Evolutionary conservation across 2,888 invertebrate species (phyloP).

Genomic region (Drosophila parthenogenetica): DNA sequence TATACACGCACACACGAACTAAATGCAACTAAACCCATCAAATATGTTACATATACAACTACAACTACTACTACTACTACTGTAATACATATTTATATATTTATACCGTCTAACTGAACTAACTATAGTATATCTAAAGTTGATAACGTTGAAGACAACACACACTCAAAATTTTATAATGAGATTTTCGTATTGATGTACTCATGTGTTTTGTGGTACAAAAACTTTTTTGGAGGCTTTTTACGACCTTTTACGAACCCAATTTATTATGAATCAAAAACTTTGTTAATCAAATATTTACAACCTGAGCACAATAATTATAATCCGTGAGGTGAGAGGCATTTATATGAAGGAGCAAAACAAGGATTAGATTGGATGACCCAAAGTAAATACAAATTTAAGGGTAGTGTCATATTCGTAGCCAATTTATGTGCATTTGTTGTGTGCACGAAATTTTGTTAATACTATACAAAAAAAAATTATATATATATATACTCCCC

Average conservation of each 20-base stretch:
- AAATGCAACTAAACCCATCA: constrained; percentile 60
- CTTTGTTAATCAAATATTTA: constrained; percentile 58
- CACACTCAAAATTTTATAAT: constrained; percentile 60
- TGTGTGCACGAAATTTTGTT: constrained; percentile 56
- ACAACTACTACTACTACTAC: no score
- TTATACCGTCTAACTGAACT: constrained; percentile 46
- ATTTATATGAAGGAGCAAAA: constrained; percentile 35
- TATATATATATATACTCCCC: constrained; percentile 30
- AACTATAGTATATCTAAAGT: constrained; percentile 26
- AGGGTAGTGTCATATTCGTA: constrained; percentile 65
- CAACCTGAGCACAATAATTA: constrained; percentile 30
- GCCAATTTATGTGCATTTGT: constrained; percentile 62
- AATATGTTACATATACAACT: constrained; percentile 28
- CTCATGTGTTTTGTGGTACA: constrained; percentile 72
- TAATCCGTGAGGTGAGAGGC: constrained; percentile 29
- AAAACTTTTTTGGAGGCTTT: constrained; percentile 71
- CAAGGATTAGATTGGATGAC: constrained; percentile 6
- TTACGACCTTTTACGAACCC: constrained; percentile 54
- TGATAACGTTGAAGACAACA: constrained; percentile 10
- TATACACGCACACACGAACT: constrained; percentile 27
- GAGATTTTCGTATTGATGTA: constrained; percentile 71
- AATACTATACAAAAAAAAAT: constrained; percentile 46
- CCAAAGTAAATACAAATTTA: constrained; percentile 43
- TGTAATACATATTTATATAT: constrained; percentile 8
- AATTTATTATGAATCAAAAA: constrained; percentile 48